Conservation (phyloP, 2,797 vertebrate genomes). For the Phataginus tricuspis region DNA sequence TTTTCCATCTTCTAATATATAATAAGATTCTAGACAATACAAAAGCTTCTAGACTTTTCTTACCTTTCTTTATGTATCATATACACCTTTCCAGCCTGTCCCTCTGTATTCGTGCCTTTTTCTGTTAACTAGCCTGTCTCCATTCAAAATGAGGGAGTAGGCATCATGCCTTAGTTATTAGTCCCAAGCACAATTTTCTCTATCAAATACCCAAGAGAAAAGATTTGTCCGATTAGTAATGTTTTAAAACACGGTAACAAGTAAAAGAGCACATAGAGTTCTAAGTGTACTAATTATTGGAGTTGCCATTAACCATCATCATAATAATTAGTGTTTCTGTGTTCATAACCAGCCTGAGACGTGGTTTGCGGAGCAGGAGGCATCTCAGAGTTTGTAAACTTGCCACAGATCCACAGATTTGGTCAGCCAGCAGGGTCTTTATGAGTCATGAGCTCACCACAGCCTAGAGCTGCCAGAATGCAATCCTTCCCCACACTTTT, state of each 20-base stretch:
- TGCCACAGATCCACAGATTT: not conserved
- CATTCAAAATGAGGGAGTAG: not conserved
- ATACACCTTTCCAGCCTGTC: not conserved
- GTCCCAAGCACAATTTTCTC: not conserved
- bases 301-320: not conserved
- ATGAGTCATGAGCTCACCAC: not conserved
- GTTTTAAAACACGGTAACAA: not conserved
- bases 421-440: not conserved
- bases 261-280: not conserved
- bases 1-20: not conserved
- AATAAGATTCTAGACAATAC: not conserved
- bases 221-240: not conserved
- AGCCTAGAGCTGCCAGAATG: not conserved
- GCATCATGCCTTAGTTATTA: not conserved
- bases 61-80: not conserved
- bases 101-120: not conserved
- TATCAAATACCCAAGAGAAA: not conserved
- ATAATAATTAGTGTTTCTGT: not conserved
- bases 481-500: not conserved
- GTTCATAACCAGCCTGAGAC: not conserved
- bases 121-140: not conserved
- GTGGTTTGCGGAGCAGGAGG: not conserved
- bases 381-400: not conserved
- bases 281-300: not conserved
- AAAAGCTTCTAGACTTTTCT: not conserved